Percentiles rank a stretch among this genome's conserved stretches.
phyloP scores from a whole-genome alignment of 2,888 invertebrate genomes.

The Lypha dubia region DNA sequence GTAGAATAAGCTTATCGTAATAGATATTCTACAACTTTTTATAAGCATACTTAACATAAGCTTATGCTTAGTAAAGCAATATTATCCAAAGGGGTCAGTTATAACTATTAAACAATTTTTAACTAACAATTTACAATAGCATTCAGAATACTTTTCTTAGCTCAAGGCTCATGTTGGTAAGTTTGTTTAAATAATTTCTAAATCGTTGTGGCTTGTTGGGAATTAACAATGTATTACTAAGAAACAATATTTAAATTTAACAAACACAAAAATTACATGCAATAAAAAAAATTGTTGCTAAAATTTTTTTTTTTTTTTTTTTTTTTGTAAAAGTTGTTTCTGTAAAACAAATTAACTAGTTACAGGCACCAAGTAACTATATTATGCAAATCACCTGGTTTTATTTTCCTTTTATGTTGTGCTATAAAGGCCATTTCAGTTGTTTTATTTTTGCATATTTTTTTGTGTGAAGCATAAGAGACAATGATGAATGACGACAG shows the following conservation, averaged over 20 bases:
- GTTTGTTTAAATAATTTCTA: too few relatives aligned
- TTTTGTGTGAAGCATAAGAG: slow-evolving; percentile 43
- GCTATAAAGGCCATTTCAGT: slow-evolving; percentile 80
- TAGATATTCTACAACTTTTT: too few relatives aligned
- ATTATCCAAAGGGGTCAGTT: too few relatives aligned
- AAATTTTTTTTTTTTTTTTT: slow-evolving; percentile 12
- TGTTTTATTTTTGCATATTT: slow-evolving; percentile 21
- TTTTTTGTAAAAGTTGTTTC: not conserved
- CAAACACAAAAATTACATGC: slow-evolving; percentile 63
- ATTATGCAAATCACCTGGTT: slow-evolving; percentile 82
- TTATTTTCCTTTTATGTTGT: slow-evolving; percentile 85
- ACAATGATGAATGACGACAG: not conserved
- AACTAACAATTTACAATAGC: too few relatives aligned
- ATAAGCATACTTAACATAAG: too few relatives aligned
- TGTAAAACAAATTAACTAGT: not conserved
- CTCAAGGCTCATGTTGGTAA: too few relatives aligned
- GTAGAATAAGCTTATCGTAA: too few relatives aligned
- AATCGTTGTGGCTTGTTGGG: too few relatives aligned
- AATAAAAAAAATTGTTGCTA: slow-evolving; percentile 32
- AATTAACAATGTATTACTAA: not conserved
- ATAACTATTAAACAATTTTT: too few relatives aligned
- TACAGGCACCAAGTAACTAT: slow-evolving; percentile 35
- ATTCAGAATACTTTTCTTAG: too few relatives aligned
- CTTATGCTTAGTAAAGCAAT: too few relatives aligned
- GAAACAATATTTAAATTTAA: slow-evolving; percentile 47